Evolutionary conservation across 2,888 invertebrate genomes (phyloP), one percentile per base, ranked within the genome.

Genomic region (Steinernema hermaphroditum): DNA sequence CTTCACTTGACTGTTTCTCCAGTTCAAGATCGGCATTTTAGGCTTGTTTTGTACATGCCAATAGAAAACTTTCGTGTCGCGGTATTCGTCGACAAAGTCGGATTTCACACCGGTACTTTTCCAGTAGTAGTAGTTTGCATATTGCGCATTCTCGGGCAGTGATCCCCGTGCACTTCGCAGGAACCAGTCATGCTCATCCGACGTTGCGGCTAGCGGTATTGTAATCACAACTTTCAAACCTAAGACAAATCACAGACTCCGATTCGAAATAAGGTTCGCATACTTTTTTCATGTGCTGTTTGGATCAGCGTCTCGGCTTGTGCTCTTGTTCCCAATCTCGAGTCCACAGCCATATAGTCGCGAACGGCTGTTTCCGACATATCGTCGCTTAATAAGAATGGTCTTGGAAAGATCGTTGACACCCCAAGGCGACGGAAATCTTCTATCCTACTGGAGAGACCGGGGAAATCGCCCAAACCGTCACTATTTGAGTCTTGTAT

Each of bases 401-500:
- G 82, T 12, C 82, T 72, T 24, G 73, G 74, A 32, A 75, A 80
- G 12, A 80, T 34, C 8, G 74, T 70, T 14, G 62, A 46, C 16
- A 80, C 62, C 0, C 80, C 82, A 49, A 80, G 68, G 2, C 73
- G 54, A 16, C 72, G 68, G 34, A 80, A 70, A 22, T 80, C 46
- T 27, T 62, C 70, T n/a, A 80, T 12, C 2, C 62, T 29, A 1
- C 6, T 24, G 1, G 62, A 62, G 2, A 62, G 34, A 32, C 94
- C 94, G 87, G 90, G 90, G 14, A 94, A 87, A 87, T 95, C 94
- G 0, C 94, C 94, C 24, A 92, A 89, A 22, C 94, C 94, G 87
- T 94, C 92, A 0, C 91, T 92, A 87, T 93, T 89, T 16, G 91
- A 91, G 87, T 96, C 95, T 86, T 91, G 91, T 87, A 93, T 94